Base-by-base conservation (phyloP, 2,113 vertebrate species). In the Dromas ardeola region DNA sequence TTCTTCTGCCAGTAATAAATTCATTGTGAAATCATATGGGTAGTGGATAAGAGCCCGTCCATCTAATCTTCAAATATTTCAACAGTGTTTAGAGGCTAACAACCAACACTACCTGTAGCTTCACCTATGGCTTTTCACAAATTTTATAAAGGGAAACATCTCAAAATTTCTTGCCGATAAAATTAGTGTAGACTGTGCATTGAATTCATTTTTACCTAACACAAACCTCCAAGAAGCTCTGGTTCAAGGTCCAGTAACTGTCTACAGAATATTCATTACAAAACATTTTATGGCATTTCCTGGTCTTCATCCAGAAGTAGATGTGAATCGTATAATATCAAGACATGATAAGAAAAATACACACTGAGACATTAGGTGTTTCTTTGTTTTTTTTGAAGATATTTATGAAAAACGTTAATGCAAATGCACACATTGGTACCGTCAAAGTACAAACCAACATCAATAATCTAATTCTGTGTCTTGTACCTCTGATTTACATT, bases 101-200 rank as follows among this genome's bases (percentile, higher is more conserved):
- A 73, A 21, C 6, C 16, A 38, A 59, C 77, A 43, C 12, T 21
- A 26, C 36, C 34, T 76, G 10, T 13, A 55, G 6, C 34, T 74
- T 84, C 79, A 62, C 36, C 14, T 14, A 22, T 0, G 1, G 8
- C 7, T 86, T 88, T 52, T 59, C n/a, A 27, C 1, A 2, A 30
- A 16, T 29, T 38, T 90, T 23, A 34, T 25, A 20, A 32, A 38
- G 8, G 36, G 15, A 61, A 95, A 69, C 6, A 36, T 19, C 47
- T 71, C 32, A 32, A 74, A n/a, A 5, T 38, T 74, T 81, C 74
- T 62, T 50, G 8, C 8, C 27, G 34, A 7, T 70, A 38, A 49
- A 70, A 2, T 55, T 42, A 32, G 0, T 25, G 18, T 38, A 47
- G 19, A 19, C 23, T 70, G 11, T 17, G 4, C 10, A 45, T 6